Conservation (phyloP, 2,797 vertebrate species). For the Babyrousa celebensis region DNA sequence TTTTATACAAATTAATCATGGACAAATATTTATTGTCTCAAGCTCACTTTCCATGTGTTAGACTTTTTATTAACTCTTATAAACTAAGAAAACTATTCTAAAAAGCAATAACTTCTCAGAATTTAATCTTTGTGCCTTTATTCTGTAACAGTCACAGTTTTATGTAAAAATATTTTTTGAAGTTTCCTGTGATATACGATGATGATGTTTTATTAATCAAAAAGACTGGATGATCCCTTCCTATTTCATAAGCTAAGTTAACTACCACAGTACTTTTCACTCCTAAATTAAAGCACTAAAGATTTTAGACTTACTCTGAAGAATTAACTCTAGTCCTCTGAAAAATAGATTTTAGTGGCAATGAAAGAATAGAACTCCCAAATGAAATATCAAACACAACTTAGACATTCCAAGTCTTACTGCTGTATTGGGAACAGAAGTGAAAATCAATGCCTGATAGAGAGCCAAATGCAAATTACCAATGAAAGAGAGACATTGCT, state of each 20-base stretch:
- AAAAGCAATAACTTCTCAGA: slow-evolving; percentile 34
- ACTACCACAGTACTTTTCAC: background rate
- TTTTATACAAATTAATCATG: slow-evolving; percentile 58
- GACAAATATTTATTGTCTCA: slow-evolving; percentile 38
- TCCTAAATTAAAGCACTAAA: background rate
- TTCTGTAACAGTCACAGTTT: slow-evolving; percentile 23
- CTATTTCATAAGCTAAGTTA: background rate
- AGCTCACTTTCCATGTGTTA: slow-evolving; percentile 70
- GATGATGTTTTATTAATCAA: background rate
- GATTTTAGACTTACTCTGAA: slow-evolving; percentile 46
- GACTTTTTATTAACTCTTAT: slow-evolving; percentile 53
- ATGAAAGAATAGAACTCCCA: slow-evolving; percentile 61
- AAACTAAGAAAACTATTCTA: slow-evolving; percentile 33
- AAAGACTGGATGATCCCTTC: background rate
- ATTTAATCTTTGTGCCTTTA: background rate
- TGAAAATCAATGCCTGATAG: slow-evolving; percentile 52
- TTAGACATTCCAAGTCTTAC: slow-evolving; percentile 8
- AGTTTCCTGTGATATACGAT: background rate
- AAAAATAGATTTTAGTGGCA: slow-evolving; percentile 65
- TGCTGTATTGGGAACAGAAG: slow-evolving; percentile 39
- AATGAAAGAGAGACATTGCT: slow-evolving; percentile 23
- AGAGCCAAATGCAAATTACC: slow-evolving; percentile 70
- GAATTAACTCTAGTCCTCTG: slow-evolving; percentile 36
- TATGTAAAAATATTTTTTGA: background rate
- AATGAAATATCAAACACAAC: slow-evolving; percentile 60